Conservation (phyloP, 2,797 vertebrate species). For the Hippopotamyrus pictus region DNA sequence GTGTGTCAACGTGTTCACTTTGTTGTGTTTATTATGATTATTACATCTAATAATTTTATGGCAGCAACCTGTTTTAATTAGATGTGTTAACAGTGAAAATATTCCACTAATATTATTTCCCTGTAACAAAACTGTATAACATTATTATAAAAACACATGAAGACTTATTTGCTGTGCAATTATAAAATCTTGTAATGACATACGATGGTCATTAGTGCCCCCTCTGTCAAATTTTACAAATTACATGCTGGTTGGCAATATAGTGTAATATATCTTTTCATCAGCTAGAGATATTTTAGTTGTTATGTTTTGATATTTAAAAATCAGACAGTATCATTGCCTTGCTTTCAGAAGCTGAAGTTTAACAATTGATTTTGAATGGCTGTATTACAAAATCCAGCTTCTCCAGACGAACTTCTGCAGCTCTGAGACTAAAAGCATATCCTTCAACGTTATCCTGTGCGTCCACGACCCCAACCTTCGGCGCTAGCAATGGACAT, state of each 20-base stretch:
- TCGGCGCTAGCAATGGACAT: constrained; percentile 18
- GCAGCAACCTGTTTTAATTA: neutral
- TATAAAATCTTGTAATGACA: neutral
- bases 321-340: neutral
- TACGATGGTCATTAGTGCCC: neutral
- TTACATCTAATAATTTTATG: neutral
- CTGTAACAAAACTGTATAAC: neutral
- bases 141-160: neutral
- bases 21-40: neutral
- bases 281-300: neutral
- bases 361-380: neutral
- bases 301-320: neutral
- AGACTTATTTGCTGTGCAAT: neutral
- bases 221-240: neutral
- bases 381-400: neutral
- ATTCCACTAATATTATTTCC: neutral
- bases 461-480: constrained; percentile 24
- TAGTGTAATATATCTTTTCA: neutral
- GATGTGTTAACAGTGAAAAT: neutral
- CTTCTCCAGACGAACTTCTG: neutral
- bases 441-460: neutral
- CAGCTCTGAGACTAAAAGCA: neutral
- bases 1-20: neutral
- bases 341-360: neutral
- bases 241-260: neutral